phyloP scores from a whole-genome alignment of 2,888 invertebrate species.

The Lasius platythorax region DNA sequence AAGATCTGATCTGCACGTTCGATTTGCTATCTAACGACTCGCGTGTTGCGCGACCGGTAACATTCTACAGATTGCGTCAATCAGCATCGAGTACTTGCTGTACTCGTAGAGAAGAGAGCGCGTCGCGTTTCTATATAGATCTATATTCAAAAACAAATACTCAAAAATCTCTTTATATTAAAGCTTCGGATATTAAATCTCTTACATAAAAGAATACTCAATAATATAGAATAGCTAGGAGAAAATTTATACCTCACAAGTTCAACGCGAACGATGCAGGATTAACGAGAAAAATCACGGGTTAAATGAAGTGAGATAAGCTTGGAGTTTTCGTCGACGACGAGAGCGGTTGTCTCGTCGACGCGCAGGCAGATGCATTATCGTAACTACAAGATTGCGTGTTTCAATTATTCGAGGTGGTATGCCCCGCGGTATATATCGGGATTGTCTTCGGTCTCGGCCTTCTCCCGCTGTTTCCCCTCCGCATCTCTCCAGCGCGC shows the following conservation, averaged over 20 bases:
- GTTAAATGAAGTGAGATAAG: neutral
- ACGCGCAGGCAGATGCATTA: constrained; percentile 68
- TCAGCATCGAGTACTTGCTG: neutral
- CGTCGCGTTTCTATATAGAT: neutral
- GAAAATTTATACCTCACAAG: neutral
- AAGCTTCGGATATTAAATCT: neutral
- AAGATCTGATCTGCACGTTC: constrained; percentile 41
- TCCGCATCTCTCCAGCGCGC: constrained; percentile 58
- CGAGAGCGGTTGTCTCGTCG: constrained; percentile 22
- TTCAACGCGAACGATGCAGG: neutral
- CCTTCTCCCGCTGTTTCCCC: constrained; percentile 20
- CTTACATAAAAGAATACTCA: neutral
- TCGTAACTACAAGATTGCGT: constrained; percentile 83
- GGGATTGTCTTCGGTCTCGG: constrained; percentile 65
- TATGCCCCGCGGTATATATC: constrained; percentile 67
- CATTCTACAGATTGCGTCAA: constrained; percentile 28
- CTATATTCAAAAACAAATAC: neutral
- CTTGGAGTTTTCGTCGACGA: constrained; percentile 44
- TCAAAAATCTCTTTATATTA: neutral
- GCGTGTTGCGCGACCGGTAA: constrained; percentile 33
- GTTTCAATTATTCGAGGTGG: constrained; percentile 83
- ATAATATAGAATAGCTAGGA: neutral
- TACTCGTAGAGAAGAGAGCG: neutral
- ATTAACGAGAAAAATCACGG: constrained; percentile 22
- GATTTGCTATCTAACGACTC: constrained; percentile 40